Conservation (phyloP, 2,888 invertebrate genomes). For the Brachypalpus laphriformis region DNA sequence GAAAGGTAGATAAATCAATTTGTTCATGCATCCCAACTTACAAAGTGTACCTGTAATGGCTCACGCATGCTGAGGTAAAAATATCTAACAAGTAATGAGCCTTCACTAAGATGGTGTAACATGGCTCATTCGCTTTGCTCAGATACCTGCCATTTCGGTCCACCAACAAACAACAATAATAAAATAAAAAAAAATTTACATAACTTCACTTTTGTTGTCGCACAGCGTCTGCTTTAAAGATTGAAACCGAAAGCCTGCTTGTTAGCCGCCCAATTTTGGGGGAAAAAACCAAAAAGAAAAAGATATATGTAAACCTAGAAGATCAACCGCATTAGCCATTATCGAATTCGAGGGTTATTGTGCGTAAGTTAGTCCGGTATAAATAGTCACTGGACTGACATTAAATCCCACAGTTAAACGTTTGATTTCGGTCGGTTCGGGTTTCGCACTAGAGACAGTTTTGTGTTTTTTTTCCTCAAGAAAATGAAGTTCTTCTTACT, state of each 20-base stretch:
- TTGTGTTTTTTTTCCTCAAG: no score
- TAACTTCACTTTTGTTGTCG: constrained; percentile 34
- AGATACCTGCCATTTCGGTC: constrained; percentile 1
- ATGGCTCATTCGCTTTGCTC: constrained; percentile 14
- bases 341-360: constrained; percentile 49
- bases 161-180: constrained; percentile 1
- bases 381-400: constrained; percentile 51
- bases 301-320: constrained; percentile 39
- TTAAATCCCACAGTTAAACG: constrained; percentile 48
- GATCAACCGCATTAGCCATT: constrained; percentile 39
- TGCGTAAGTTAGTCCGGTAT: constrained; percentile 45
- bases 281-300: constrained; percentile 9
- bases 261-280: constrained; percentile 28
- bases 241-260: not conserved
- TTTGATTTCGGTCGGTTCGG: constrained; percentile 59
- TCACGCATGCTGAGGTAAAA: not conserved
- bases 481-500: constrained; percentile 66
- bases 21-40: not conserved
- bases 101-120: constrained; percentile 24
- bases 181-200: constrained; percentile 55
- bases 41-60: not conserved
- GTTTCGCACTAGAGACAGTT: constrained; percentile 22
- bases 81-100: constrained; percentile 5
- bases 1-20: constrained; percentile 2
- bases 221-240: constrained; percentile 17